Evolutionary conservation across 1,140 invertebrate species (phyloP).

Genomic region (Notospermus geniculatus): DNA sequence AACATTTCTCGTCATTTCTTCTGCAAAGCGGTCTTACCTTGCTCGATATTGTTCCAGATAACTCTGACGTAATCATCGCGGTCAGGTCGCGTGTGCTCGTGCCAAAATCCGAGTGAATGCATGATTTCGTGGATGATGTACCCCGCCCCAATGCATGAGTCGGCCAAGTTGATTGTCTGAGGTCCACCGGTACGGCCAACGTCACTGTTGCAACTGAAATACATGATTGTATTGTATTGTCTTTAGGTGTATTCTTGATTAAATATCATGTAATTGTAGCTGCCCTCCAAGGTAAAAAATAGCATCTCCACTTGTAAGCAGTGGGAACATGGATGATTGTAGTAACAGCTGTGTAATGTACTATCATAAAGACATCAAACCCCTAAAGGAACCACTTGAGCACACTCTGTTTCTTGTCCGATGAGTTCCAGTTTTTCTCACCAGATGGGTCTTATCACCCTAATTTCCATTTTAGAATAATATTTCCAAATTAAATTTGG

Average conservation of each 20-base stretch:
- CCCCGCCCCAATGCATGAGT: background rate
- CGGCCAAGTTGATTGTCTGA: background rate
- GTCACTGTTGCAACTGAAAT: background rate
- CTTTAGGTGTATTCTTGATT: too few relatives aligned
- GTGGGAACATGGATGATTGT: background rate
- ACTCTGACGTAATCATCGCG: conserved; percentile 38
- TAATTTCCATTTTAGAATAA: too few relatives aligned
- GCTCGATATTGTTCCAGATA: background rate
- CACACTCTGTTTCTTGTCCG: too few relatives aligned
- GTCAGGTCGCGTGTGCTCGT: conserved; percentile 53
- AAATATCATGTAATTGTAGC: too few relatives aligned
- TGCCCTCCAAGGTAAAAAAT: too few relatives aligned
- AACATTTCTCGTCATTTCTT: too few relatives aligned
- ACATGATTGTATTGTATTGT: background rate
- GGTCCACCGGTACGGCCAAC: background rate
- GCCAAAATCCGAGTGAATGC: conserved; percentile 51
- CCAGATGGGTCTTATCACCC: too few relatives aligned
- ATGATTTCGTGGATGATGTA: conserved; percentile 42
- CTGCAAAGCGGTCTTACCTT: too few relatives aligned
- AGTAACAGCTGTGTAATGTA: background rate
- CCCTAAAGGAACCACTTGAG: too few relatives aligned
- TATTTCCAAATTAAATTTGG: too few relatives aligned
- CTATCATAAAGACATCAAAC: too few relatives aligned
- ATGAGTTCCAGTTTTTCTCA: too few relatives aligned
- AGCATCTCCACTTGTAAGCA: background rate